These are phyloP conservation scores for Thryonomys swinderianus DNA, from an alignment of 2,113 vertebrate species.

Conservation along the genomic window DNA sequence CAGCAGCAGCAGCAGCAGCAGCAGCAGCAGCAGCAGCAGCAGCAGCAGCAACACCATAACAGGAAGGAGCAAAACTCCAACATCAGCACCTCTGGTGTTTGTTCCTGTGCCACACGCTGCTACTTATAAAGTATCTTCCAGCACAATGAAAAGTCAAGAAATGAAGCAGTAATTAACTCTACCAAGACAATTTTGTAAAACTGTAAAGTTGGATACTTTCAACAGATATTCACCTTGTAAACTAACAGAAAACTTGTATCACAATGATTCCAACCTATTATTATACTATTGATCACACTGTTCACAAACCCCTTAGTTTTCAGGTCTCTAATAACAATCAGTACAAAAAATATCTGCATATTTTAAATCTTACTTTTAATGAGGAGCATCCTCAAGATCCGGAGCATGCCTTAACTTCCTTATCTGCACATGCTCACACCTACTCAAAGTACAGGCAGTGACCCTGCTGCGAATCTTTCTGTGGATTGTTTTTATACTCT, in stretches of 20 bases:
- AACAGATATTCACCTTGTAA: neutral
- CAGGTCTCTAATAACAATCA: neutral
- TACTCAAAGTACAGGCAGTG: neutral
- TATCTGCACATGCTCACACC: neutral
- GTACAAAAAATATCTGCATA: too few relatives aligned
- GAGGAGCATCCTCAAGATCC: neutral
- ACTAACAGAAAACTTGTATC: constrained; percentile 42
- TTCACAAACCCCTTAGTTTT: constrained; percentile 25
- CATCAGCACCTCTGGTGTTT: constrained; percentile 59
- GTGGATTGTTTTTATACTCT: neutral
- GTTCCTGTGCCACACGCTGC: constrained; percentile 63
- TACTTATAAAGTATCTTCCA: constrained; percentile 68
- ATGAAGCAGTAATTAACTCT: constrained; percentile 73
- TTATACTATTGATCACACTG: neutral
- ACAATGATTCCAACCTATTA: constrained; percentile 32
- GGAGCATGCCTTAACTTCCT: neutral
- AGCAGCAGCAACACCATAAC: neutral
- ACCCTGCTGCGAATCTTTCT: neutral
- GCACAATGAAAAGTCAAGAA: constrained; percentile 53
- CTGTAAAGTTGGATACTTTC: constrained; percentile 47
- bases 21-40: neutral
- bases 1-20: neutral
- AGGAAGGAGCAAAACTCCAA: constrained; percentile 61
- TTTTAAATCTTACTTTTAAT: neutral
- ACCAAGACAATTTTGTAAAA: constrained; percentile 69